Conservation (phyloP, 2,888 invertebrate genomes). For the Chrysotoxum bicinctum region DNA sequence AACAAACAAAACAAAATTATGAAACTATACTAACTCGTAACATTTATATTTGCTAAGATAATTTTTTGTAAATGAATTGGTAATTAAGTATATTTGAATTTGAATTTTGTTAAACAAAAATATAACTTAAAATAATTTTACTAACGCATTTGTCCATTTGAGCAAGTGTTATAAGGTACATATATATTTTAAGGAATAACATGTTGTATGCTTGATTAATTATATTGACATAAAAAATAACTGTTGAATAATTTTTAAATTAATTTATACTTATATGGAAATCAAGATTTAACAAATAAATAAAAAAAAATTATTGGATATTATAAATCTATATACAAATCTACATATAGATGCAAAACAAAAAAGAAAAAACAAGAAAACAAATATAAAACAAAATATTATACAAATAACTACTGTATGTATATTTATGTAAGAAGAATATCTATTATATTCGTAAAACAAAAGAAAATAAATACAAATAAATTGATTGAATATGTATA, state of each 20-base stretch:
- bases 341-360: constrained; percentile 45
- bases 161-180: constrained; percentile 11
- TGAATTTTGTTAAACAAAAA: neutral
- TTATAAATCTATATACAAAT: constrained; percentile 66
- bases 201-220: constrained; percentile 35
- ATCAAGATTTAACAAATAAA: constrained; percentile 15
- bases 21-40: constrained; percentile 15
- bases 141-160: neutral
- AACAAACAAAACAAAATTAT: constrained; percentile 15
- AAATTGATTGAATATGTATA: constrained; percentile 57
- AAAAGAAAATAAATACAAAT: constrained; percentile 39
- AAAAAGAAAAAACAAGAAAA: constrained; percentile 11
- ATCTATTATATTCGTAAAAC: constrained; percentile 66
- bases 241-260: constrained; percentile 56
- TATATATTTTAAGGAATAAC: constrained; percentile 8
- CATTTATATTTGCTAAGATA: constrained; percentile 35
- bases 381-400: constrained; percentile 63
- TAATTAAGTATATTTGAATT: neutral
- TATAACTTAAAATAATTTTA: neutral
- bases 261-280: constrained; percentile 39
- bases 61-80: constrained; percentile 32
- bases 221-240: constrained; percentile 10
- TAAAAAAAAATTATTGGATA: constrained; percentile 42
- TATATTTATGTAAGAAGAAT: constrained; percentile 66
- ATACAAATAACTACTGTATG: constrained; percentile 62